Conservation (phyloP, 2,888 invertebrate species). For the Ectropis crepuscularia region DNA sequence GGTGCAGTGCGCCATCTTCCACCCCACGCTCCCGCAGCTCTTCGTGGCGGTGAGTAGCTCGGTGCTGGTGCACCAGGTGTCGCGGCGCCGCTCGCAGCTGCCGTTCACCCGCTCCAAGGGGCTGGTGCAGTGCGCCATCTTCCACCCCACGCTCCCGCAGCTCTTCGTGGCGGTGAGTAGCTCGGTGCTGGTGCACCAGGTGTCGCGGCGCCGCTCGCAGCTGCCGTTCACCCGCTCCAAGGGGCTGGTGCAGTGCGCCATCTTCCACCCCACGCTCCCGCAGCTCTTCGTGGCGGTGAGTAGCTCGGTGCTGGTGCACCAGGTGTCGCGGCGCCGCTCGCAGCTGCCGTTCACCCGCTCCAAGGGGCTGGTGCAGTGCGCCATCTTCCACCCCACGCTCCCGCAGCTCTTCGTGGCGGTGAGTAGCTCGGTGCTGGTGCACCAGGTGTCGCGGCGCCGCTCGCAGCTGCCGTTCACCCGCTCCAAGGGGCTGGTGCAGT, state of each 20-base stretch:
- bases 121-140: slow-evolving; percentile 94
- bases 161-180: too few species aligned
- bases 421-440: slow-evolving; percentile 96
- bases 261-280: slow-evolving; percentile 97
- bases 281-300: slow-evolving; percentile 97
- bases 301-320: slow-evolving; percentile 97
- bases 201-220: slow-evolving; percentile 95
- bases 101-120: slow-evolving; percentile 96
- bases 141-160: slow-evolving; percentile 96
- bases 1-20: slow-evolving; percentile 96
- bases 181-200: slow-evolving; percentile 96
- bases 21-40: slow-evolving; percentile 95
- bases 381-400: slow-evolving; percentile 96
- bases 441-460: slow-evolving; percentile 95
- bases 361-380: slow-evolving; percentile 96
- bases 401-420: slow-evolving; percentile 98
- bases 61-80: slow-evolving; percentile 97
- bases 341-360: slow-evolving; percentile 96
- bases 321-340: slow-evolving; percentile 94
- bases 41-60: too few species aligned
- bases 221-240: slow-evolving; percentile 95
- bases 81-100: slow-evolving; percentile 94
- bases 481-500: slow-evolving; percentile 95
- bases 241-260: slow-evolving; percentile 95
- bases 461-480: slow-evolving; percentile 96